Conservation (phyloP, 1,140 invertebrate genomes). For the Brachionus koreanus region DNA sequence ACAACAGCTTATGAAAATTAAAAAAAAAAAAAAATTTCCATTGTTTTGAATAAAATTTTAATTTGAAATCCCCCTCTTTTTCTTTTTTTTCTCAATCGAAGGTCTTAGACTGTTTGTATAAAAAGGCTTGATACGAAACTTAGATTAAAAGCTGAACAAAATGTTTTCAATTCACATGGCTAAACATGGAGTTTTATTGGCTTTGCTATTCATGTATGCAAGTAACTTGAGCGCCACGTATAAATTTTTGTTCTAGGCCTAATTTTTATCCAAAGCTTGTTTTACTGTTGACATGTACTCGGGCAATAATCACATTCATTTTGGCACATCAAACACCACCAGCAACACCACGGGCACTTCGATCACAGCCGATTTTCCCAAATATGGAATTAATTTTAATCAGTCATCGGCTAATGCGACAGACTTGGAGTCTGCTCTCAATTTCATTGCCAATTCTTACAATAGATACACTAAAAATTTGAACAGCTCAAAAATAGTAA, state of each 20-base stretch:
- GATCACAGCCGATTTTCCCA: too few relatives aligned
- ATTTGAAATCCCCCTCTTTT: not conserved
- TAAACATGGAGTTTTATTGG: not conserved
- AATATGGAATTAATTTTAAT: not conserved
- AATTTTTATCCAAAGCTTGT: slow-evolving; percentile 6
- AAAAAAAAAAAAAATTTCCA: not conserved
- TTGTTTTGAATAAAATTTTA: slow-evolving; percentile 18
- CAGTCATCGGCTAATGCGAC: not conserved
- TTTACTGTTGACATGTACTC: slow-evolving; percentile 32
- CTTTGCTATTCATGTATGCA: not conserved
- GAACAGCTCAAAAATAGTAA: not conserved
- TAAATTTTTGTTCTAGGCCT: not conserved
- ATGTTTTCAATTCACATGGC: not conserved
- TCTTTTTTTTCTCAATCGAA: not conserved
- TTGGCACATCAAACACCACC: not conserved
- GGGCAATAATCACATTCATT: not conserved
- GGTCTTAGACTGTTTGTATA: not conserved
- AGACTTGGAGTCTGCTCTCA: not conserved
- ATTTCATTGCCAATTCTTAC: not conserved
- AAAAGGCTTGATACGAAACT: not conserved
- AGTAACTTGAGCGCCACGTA: not conserved
- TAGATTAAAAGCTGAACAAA: not conserved
- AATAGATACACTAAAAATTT: not conserved
- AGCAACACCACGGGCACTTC: not conserved
- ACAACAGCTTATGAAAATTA: not conserved